A percentile compares a stretch with the other conserved stretches of the same genome.
phyloP scores from a whole-genome alignment of 1,140 invertebrate species.

The Sycophila sp. region DNA sequence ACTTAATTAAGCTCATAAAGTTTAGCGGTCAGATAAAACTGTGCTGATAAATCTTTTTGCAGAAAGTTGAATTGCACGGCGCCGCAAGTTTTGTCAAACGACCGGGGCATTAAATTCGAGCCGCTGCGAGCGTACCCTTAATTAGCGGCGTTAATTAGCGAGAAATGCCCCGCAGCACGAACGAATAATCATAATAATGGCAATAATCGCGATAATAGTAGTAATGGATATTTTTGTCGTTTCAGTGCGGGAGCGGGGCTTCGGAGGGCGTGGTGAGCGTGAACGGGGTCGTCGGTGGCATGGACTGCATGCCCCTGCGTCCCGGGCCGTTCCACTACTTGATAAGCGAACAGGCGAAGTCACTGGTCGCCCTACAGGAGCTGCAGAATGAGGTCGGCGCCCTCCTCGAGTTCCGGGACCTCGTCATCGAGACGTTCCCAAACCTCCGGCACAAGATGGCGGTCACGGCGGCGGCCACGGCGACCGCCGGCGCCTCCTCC shows the following conservation, averaged over 20 bases:
- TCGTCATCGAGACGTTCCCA: conserved; percentile 91
- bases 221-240: conserved; percentile 24
- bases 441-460: conserved; percentile 85
- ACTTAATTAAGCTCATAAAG: too few relatives aligned
- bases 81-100: too few relatives aligned
- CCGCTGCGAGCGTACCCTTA: too few relatives aligned
- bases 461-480: conserved; percentile 60
- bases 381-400: conserved; percentile 91
- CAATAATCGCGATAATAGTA: too few relatives aligned
- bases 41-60: too few relatives aligned
- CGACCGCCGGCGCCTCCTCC: conserved; percentile 37
- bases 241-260: conserved; percentile 58
- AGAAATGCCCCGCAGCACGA: too few relatives aligned
- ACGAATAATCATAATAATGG: too few relatives aligned
- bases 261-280: conserved; percentile 54
- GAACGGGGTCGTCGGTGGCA: conserved; percentile 69
- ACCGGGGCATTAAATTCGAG: too few relatives aligned
- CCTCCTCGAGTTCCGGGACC: conserved; percentile 86
- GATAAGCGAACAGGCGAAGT: conserved; percentile 84
- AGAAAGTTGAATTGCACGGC: too few relatives aligned
- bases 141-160: too few relatives aligned
- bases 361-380: conserved; percentile 81
- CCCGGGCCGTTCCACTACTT: conserved; percentile 79
- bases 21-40: too few relatives aligned
- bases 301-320: conserved; percentile 78